These are phyloP conservation scores for Drepanosiphum platanoidis DNA, from an alignment of 2,888 invertebrate genomes.

Conservation along the genomic window DNA sequence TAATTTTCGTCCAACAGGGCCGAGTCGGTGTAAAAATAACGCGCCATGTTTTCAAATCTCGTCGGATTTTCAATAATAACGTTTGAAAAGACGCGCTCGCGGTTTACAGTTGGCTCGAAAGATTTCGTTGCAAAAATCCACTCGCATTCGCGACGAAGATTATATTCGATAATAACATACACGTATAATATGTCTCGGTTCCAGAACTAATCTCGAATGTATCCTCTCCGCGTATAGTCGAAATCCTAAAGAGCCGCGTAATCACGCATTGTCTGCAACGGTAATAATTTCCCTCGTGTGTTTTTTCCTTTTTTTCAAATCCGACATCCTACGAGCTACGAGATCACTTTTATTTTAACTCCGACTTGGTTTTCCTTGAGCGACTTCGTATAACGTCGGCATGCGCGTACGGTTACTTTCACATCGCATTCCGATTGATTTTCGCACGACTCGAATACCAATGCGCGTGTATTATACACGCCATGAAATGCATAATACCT, in stretches of 20 bases:
- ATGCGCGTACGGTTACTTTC: constrained; percentile 44
- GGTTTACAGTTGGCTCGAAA: not conserved
- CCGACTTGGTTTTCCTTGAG: constrained; percentile 53
- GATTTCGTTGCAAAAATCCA: not conserved
- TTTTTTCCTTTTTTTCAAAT: not conserved
- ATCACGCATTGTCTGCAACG: not conserved
- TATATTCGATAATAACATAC: not conserved
- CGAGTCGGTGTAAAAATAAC: not conserved
- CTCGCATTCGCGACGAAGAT: not conserved
- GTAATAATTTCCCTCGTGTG: not conserved
- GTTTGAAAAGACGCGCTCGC: not conserved
- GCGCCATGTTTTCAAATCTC: not conserved
- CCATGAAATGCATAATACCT: constrained; percentile 25
- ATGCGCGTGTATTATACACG: constrained; percentile 21
- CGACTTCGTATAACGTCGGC: constrained; percentile 15
- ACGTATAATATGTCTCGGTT: not conserved
- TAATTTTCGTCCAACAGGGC: not conserved
- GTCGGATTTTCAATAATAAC: not conserved
- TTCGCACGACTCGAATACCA: constrained; percentile 52
- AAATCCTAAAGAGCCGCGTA: not conserved
- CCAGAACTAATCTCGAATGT: constrained; percentile 2
- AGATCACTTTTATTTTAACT: constrained; percentile 33
- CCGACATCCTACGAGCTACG: not conserved
- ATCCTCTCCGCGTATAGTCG: not conserved
- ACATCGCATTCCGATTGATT: constrained; percentile 61